Conservation (phyloP, 2,113 vertebrate genomes). For the Spermophilus dauricus region DNA sequence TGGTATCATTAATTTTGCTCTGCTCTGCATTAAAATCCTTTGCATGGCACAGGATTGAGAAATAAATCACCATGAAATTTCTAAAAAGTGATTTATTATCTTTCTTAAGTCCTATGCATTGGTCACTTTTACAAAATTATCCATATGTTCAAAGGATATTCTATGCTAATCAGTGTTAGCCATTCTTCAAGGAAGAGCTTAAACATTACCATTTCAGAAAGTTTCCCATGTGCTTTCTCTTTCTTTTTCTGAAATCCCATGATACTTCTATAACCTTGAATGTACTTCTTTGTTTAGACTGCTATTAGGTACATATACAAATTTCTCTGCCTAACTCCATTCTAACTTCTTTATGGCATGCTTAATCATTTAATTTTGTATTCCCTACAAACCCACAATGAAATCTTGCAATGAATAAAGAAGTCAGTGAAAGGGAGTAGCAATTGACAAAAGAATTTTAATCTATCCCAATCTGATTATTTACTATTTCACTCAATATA, state of each 20-base stretch:
- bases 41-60: background rate
- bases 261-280: too few species aligned
- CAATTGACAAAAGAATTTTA: background rate
- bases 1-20: background rate
- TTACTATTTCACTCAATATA: background rate
- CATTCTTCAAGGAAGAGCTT: background rate
- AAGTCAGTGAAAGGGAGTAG: background rate
- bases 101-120: background rate
- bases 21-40: background rate
- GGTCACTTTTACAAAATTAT: background rate
- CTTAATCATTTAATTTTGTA: background rate
- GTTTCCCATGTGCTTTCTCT: background rate
- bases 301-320: background rate
- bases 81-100: background rate
- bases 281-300: background rate
- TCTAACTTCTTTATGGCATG: background rate
- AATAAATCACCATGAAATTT: background rate
- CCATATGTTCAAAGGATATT: background rate
- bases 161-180: background rate
- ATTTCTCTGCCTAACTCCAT: background rate
- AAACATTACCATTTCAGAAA: background rate
- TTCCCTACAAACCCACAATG: background rate
- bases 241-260: background rate
- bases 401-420: background rate
- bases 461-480: background rate